Evolutionary conservation across 2,113 vertebrate genomes (phyloP), one percentile per base, ranked within the genome.

Genomic region (Lepus europaeus): DNA sequence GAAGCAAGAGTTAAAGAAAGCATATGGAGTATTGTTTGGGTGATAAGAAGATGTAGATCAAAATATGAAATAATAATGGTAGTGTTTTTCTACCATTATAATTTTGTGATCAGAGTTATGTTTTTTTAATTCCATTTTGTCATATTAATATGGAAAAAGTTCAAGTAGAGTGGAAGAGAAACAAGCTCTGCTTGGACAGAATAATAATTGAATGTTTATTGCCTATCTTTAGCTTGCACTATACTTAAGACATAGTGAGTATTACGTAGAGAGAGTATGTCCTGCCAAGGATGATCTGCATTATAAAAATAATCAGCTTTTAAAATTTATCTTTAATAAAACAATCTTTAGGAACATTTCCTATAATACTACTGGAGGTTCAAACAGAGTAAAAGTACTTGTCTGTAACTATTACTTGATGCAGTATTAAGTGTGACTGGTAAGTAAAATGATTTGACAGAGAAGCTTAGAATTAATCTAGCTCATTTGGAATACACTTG

Each of bases 381-480:
- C 93, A 94, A 56, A 87, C 82, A 79, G 12, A 90, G 19, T 69
- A 59, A 90, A 94, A 74, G 17, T 83, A 90, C 33, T 93, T 83
- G 29, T 8, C 36, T 90, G 49, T 74, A 73, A 73, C 39, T 61
- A 90, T 83, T 92, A 84, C 74, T 59, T 83, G 66, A 85, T 84
- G 7, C 29, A 70, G 0, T 56, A 49, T 76, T 53, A 79, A 93
- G 6, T 33, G 7, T 84, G 77, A 29, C 29, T 53, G 45, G 49
- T 45, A 79, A 84, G 59, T 69, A 74, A 69, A 68, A 68, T 91
- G 66, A 91, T 91, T 84, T 74, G 51, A 68, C 49, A 3, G 29
- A n/a, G 20, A 66, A 61, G 36, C 17, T 29, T 29, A 84, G 25
- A 91, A 88, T 76, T 56, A 29, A 76, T 70, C 66, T 36, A 76